These are phyloP conservation scores for Triplophysa siluroides DNA, from an alignment of 2,113 vertebrate species.

Conservation along the genomic window DNA sequence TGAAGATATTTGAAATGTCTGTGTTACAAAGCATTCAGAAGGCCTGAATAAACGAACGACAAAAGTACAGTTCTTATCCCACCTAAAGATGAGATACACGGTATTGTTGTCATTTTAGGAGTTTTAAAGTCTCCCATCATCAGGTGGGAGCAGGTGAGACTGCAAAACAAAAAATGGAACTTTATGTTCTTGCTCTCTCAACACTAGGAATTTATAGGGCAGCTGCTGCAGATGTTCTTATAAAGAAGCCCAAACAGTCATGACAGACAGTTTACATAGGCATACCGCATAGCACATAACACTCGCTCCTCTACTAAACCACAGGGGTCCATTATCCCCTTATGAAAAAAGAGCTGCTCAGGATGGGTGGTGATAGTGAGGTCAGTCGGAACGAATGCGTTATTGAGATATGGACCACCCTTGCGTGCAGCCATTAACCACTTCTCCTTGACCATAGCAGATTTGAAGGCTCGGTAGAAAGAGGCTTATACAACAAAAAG, in stretches of 20 bases:
- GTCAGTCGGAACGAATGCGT: conserved; percentile 43
- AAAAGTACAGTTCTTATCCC: no score
- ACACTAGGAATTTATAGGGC: conserved; percentile 74
- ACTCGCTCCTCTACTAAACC: conserved; percentile 67
- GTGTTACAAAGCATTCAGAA: conserved; percentile 8
- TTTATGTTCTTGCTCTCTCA: conserved; percentile 75
- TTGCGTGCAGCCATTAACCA: conserved; percentile 12
- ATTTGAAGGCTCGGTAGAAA: not conserved
- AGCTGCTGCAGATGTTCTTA: conserved; percentile 78
- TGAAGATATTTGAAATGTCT: conserved; percentile 1
- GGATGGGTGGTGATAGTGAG: conserved; percentile 50
- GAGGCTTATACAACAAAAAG: not conserved
- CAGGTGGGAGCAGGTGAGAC: conserved; percentile 50
- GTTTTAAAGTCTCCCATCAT: not conserved
- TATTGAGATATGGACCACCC: conserved; percentile 43
- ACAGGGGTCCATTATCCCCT: conserved; percentile 38
- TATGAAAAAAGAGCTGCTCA: conserved; percentile 18
- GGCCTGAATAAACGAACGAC: not conserved
- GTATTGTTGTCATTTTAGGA: not conserved
- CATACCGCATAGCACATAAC: conserved; percentile 60
- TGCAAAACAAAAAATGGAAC: conserved; percentile 74
- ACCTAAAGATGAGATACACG: not conserved
- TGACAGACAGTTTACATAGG: conserved; percentile 75
- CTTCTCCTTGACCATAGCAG: conserved; percentile 27
- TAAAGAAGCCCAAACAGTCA: conserved; percentile 76